Base-by-base conservation (phyloP, 2,797 vertebrate species). In the Melanotaenia parkinsoni region DNA sequence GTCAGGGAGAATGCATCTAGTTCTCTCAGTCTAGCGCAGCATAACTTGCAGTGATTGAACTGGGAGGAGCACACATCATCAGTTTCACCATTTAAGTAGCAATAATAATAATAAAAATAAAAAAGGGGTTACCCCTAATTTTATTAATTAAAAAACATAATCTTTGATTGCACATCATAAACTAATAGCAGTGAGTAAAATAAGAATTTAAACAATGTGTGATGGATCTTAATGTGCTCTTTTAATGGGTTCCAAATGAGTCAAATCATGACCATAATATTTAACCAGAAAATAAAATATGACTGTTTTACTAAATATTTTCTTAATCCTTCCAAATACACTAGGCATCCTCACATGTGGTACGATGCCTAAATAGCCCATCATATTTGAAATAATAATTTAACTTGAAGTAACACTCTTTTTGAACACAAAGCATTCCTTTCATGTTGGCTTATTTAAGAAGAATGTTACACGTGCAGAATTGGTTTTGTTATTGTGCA, bases 271-370 rank as follows among this genome's bases (percentile, higher is more conserved):
- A 43, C 26, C 56, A 69, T 32, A 70, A 67, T 79, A 40, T 68
- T 6, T 61, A 45, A 51, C 33, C 32, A 30, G 37, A 64, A 77
- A 76, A 68, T 72, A 20, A 68, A 61, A 77, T 58, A 32, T 64
- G 57, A 72, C 54, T 68, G 30, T 60, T 80, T 76, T 65, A 71
- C 61, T 76, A 50, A 88, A 83, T 80, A 70, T 74, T 76, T 80
- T 81, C 71, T 65, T 72, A 67, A 82, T 84, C 71, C 57, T 62
- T 69, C 51, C 43, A 70, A 83, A 64, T 70, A 76, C 58, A 50
- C 74, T 61, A 74, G 64, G 45, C 58, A 63, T 22, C 57, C 50
- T 74, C 24, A 71, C 77, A 81, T 61, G 28, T 30, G 65, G 50
- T 18, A 69, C 58, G 58, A 47, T 79, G 82, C 69, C 30, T 76